Evolutionary conservation across 2,113 vertebrate genomes (phyloP).

Genomic region (Rostratula benghalensis): DNA sequence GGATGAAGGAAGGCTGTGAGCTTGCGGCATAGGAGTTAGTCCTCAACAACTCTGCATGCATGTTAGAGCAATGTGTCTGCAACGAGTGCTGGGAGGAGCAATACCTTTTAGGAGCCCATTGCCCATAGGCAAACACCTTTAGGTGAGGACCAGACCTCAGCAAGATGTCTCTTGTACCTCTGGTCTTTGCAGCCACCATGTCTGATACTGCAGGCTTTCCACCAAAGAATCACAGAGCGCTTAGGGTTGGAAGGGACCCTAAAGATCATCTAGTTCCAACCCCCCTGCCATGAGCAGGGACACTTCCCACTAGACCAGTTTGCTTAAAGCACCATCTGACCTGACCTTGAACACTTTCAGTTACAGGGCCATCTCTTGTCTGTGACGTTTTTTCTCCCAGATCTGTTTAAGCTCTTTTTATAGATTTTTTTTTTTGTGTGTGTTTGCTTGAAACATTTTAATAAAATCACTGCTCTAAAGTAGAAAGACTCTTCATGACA

Average conservation of each 20-base stretch:
- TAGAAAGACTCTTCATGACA: neutral
- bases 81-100: accelerated
- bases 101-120: neutral
- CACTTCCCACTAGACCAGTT: neutral
- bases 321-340: neutral
- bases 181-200: neutral
- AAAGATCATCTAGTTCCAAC: neutral
- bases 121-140: neutral
- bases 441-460: neutral
- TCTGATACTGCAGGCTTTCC: neutral
- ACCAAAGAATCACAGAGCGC: neutral
- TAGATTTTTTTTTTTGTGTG: too few relatives aligned
- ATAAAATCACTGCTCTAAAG: neutral
- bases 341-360: neutral
- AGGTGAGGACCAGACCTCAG: neutral
- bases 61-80: neutral
- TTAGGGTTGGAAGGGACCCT: neutral
- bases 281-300: neutral
- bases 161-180: accelerated
- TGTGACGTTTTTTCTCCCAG: neutral
- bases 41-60: neutral
- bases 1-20: neutral
- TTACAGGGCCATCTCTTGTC: neutral
- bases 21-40: accelerated
- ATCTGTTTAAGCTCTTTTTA: neutral